Evolutionary conservation across 2,113 vertebrate species (phyloP).

Genomic region (Muntiacus reevesi): DNA sequence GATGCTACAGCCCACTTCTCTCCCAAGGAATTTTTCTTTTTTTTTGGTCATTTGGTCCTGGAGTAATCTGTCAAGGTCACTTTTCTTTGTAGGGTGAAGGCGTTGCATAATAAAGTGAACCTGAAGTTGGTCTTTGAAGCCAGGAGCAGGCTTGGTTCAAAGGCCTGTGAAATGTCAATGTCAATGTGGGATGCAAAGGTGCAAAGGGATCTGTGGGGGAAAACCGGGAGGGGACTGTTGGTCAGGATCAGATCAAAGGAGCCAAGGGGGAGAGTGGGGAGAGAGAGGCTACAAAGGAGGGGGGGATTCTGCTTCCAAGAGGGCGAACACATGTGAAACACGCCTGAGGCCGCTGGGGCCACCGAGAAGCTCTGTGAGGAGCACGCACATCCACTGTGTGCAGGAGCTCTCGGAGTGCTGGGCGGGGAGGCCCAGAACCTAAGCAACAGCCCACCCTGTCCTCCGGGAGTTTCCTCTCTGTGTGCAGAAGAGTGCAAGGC

Average conservation of each 20-base stretch:
- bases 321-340: neutral
- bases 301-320: neutral
- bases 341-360: neutral
- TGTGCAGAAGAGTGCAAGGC: neutral
- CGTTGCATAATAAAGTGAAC: neutral
- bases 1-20: neutral
- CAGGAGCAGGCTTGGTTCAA: neutral
- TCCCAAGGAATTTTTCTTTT: neutral
- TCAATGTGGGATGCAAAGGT: neutral
- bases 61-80: neutral
- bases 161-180: neutral
- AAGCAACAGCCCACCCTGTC: neutral
- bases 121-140: neutral
- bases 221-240: accelerated
- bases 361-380: neutral
- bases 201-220: neutral
- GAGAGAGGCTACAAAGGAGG: neutral
- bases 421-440: neutral
- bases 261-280: neutral
- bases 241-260: neutral
- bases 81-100: neutral
- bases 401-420: neutral
- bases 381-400: neutral
- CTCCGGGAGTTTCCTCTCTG: neutral
- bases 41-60: neutral